Conservation (phyloP, 2,113 vertebrate species). For the Jaculus jaculus region DNA sequence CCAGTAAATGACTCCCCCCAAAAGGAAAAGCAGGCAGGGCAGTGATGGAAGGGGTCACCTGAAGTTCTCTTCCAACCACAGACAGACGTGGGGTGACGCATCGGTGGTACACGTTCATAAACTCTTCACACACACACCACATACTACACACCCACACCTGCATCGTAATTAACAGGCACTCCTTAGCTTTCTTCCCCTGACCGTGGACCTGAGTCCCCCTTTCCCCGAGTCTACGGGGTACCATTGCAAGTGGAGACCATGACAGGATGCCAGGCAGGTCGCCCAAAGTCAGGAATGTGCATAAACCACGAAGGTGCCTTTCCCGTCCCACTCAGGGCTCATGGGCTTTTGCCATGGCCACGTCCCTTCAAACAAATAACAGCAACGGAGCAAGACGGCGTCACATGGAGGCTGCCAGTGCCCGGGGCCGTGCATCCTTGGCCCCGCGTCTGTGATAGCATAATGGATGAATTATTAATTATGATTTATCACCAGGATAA, state of each 20-base stretch:
- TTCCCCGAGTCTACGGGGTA: background rate
- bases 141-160: too few species aligned
- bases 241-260: too few species aligned
- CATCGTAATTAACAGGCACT: background rate
- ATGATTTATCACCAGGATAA: constrained; percentile 66
- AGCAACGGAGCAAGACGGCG: background rate
- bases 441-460: constrained; percentile 23
- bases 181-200: background rate
- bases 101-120: too few species aligned
- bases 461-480: constrained; percentile 77
- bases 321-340: background rate
- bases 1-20: too few species aligned
- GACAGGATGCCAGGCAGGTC: background rate
- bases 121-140: too few species aligned
- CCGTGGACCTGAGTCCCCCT: background rate
- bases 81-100: too few species aligned
- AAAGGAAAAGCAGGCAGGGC: too few species aligned
- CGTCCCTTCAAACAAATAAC: constrained; percentile 38
- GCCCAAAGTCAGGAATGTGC: background rate
- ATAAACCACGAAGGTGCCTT: background rate
- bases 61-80: too few species aligned
- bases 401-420: constrained; percentile 1
- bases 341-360: constrained; percentile 19
- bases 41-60: too few species aligned
- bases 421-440: constrained; percentile 27